A percentile compares a stretch with the other conserved stretches of the same genome.
phyloP scores from a whole-genome alignment of 2,797 vertebrate genomes.

The Falco novaeseelandiae region DNA sequence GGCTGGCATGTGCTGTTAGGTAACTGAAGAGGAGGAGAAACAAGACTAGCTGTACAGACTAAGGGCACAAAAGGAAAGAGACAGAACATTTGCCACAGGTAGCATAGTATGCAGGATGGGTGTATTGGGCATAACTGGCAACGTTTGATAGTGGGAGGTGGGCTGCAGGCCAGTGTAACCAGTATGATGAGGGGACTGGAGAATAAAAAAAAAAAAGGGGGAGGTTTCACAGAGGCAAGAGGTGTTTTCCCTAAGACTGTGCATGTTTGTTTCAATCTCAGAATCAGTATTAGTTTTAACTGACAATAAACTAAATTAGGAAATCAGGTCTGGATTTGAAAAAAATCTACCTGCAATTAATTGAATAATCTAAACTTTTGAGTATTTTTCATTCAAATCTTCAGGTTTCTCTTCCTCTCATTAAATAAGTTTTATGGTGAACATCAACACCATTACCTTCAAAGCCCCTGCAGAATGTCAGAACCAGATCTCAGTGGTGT shows the following conservation, averaged over 20 bases:
- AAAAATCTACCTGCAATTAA: neutral
- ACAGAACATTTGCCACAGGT: neutral
- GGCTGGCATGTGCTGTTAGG: neutral
- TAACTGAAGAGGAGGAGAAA: neutral
- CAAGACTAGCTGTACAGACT: neutral
- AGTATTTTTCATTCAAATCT: neutral
- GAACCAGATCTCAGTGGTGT: neutral
- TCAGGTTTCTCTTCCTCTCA: neutral
- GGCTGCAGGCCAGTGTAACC: neutral
- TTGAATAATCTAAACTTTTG: neutral
- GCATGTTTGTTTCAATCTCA: neutral
- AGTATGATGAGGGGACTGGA: accelerated
- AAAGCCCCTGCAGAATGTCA: neutral
- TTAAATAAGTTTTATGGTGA: neutral
- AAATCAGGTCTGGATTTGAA: neutral
- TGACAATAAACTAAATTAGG: neutral
- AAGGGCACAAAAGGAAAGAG: neutral
- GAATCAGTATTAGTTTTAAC: neutral
- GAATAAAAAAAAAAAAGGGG: neutral
- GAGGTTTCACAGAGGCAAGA: neutral
- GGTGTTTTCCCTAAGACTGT: neutral
- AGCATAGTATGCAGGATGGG: accelerated
- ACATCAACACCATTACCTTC: neutral
- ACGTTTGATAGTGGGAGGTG: neutral
- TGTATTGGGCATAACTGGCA: neutral